Conservation (phyloP, 2,797 vertebrate genomes). For the Potorous gilbertii region DNA sequence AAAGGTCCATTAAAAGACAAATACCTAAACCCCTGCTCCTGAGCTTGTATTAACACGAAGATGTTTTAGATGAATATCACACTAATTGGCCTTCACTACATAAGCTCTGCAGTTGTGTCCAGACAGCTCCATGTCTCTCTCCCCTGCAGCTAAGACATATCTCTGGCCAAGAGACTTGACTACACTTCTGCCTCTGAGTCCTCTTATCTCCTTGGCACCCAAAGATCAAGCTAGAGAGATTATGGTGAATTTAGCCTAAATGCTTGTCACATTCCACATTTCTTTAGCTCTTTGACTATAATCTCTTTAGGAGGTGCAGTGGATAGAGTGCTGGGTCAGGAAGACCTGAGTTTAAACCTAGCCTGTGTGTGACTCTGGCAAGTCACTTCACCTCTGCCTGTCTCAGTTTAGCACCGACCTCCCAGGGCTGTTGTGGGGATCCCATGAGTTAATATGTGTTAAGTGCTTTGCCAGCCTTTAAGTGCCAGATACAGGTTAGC, state of each 20-base stretch:
- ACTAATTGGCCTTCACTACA: not conserved
- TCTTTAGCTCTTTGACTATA: not conserved
- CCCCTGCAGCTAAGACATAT: constrained; percentile 5
- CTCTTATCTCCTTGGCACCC: not conserved
- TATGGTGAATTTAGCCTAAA: not conserved
- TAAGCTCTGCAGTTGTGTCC: not conserved
- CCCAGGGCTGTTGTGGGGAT: not conserved
- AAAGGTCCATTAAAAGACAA: not conserved
- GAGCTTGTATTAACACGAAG: not conserved
- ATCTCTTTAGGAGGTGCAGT: not conserved
- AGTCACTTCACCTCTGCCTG: not conserved
- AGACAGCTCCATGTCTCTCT: constrained; percentile 17
- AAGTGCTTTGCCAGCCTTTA: not conserved
- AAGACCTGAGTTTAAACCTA: not conserved
- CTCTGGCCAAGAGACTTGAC: not conserved
- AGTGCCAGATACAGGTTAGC: not conserved
- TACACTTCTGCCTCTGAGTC: not conserved
- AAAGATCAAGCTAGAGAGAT: not conserved
- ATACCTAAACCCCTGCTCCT: not conserved
- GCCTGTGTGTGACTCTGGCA: rapidly evolving
- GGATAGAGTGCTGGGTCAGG: not conserved
- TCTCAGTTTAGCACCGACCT: not conserved
- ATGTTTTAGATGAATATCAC: constrained; percentile 28
- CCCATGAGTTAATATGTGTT: not conserved
- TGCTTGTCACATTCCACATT: not conserved